phyloP scores from a whole-genome alignment of 2,113 vertebrate genomes.

The Typhlomys cinereus region DNA sequence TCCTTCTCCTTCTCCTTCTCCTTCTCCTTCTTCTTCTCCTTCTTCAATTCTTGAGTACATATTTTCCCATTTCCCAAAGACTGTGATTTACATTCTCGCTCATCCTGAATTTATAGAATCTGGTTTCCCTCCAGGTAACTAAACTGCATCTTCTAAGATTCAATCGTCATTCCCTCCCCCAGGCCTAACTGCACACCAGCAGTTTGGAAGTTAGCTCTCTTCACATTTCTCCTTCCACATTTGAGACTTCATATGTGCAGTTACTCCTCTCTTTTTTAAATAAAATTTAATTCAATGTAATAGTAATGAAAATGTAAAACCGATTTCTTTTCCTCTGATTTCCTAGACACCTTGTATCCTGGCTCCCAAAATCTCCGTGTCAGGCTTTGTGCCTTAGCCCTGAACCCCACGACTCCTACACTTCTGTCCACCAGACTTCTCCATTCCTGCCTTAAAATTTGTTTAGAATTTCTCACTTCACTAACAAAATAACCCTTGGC shows the following conservation, averaged over 20 bases:
- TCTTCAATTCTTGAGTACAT: background rate
- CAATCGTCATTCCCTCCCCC: background rate
- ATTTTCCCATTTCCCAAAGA: background rate
- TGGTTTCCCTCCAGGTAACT: background rate
- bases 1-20: too few species aligned
- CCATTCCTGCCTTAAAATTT: background rate
- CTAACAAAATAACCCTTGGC: slow-evolving; percentile 15
- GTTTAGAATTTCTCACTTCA: background rate
- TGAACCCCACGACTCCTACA: background rate
- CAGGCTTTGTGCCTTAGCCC: background rate
- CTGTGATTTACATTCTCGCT: background rate
- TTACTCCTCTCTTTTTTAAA: background rate
- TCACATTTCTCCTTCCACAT: background rate
- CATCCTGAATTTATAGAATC: background rate
- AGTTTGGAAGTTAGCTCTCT: background rate
- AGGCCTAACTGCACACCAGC: background rate
- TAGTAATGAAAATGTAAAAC: background rate
- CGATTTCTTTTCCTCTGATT: background rate
- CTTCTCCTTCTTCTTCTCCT: too few species aligned
- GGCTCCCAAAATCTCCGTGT: background rate
- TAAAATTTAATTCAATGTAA: slow-evolving; percentile 20
- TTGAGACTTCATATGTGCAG: background rate
- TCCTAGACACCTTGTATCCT: background rate
- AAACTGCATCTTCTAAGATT: background rate
- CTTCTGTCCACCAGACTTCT: background rate